Evolutionary conservation across 1,140 invertebrate species (phyloP).

Genomic region (Pectinophora gossypiella): DNA sequence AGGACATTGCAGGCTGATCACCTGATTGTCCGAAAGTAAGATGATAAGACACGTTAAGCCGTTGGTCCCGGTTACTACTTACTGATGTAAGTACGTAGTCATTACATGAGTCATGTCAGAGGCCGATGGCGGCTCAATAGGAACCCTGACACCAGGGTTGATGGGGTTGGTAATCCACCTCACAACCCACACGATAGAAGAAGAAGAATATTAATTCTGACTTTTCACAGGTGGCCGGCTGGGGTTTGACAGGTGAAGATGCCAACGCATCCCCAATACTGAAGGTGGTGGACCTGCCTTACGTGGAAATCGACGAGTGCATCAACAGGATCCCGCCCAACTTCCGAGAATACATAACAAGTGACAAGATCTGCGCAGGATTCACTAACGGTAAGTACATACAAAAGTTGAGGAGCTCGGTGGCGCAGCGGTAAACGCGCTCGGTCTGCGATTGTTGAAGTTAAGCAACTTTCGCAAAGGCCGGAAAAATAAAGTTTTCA

Average conservation of each 20-base stretch:
- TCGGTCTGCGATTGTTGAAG: no score
- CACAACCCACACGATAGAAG: neutral
- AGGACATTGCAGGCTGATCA: no score
- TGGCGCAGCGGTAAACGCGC: no score
- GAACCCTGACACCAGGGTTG: neutral
- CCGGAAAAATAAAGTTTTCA: no score
- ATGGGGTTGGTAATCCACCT: neutral
- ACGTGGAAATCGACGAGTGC: slow-evolving; percentile 30
- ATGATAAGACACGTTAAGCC: no score
- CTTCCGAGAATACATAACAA: slow-evolving; percentile 40
- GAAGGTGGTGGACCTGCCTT: slow-evolving; percentile 41
- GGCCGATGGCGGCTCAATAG: neutral
- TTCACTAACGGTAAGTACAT: slow-evolving; percentile 39
- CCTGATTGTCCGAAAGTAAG: no score
- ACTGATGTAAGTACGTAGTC: neutral
- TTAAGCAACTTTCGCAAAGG: no score
- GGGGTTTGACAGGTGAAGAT: slow-evolving; percentile 40
- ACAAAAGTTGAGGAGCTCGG: no score
- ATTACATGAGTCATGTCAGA: neutral
- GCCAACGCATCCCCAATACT: slow-evolving; percentile 24
- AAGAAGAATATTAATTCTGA: neutral
- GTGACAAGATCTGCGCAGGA: slow-evolving; percentile 56
- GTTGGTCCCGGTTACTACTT: neutral
- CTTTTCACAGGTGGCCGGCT: slow-evolving; percentile 47
- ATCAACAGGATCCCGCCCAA: slow-evolving; percentile 14